These are phyloP conservation scores for Acanthurus lineatus DNA, from an alignment of 2,797 vertebrate genomes.

Conservation along the genomic window DNA sequence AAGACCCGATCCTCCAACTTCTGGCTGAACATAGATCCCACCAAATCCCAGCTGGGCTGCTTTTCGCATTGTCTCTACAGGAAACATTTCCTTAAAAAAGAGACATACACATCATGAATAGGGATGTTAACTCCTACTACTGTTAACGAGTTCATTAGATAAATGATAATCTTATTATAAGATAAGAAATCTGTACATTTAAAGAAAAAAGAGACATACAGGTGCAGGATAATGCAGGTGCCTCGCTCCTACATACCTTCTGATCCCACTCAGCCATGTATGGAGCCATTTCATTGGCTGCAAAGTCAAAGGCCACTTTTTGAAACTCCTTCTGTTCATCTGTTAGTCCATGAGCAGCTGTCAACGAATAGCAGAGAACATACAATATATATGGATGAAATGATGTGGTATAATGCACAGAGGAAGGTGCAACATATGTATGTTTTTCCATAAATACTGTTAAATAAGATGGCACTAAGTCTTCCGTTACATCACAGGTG, in stretches of 20 bases:
- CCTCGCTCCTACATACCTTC: slow-evolving; percentile 82
- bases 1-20: slow-evolving; percentile 95
- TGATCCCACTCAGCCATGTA: slow-evolving; percentile 97
- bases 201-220: not conserved
- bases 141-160: no score
- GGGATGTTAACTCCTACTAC: not conserved
- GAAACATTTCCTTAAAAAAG: slow-evolving; percentile 91
- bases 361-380: slow-evolving; percentile 12
- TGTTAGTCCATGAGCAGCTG: slow-evolving; percentile 91
- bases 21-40: slow-evolving; percentile 92
- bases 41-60: slow-evolving; percentile 95
- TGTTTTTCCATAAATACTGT: not conserved
- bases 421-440: no score
- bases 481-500: not conserved
- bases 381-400: not conserved
- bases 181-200: no score
- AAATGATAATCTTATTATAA: not conserved
- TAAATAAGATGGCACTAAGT: no score
- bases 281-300: slow-evolving; percentile 95
- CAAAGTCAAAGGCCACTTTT: slow-evolving; percentile 96
- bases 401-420: not conserved
- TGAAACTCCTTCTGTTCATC: slow-evolving; percentile 98
- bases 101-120: not conserved
- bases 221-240: not conserved
- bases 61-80: slow-evolving; percentile 91